Evolutionary conservation across 1,140 invertebrate species (phyloP), one percentile per base, ranked within the genome.

Genomic region (Aplysia californica): DNA sequence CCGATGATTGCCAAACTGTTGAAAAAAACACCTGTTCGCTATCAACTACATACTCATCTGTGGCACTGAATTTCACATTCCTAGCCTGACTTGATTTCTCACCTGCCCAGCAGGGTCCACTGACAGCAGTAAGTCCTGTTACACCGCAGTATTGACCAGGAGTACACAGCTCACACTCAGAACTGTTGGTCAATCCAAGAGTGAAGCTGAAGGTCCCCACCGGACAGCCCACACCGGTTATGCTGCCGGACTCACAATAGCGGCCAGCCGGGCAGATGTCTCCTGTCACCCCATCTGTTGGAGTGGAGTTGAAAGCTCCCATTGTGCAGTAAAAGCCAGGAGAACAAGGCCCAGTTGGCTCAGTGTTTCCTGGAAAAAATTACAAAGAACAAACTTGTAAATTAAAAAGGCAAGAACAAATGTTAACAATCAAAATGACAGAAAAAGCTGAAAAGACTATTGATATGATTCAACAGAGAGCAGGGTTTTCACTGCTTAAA

Each of bases 221-320:
- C 29, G 84, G 86, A 78, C 87, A 89, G 3, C 81, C 82, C 10
- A 56, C 67, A 20, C 87, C 87, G 5, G 79, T 80, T 2, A 84
- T 77, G 75, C 83, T 88, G 31, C 87, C 87, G 15, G 69, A 58
- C 4, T 66, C 55, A 78, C 87, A 89, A 79, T 82, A 89, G 0
- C 70, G 68, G 1, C 87, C 87, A n/a, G 80, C 74, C 18, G 87
- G 86, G 75, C 87, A 89, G 64, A 88, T 84, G 65, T 87, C 76
- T 21, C 85, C 85, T 10, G 82, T 87, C 15, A 69, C 64, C 38
- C 85, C 84, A 75, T 88, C 87, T 33, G 81, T 82, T 4, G 85
- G 85, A 18, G 82, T 87, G 68, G 85, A 75, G 26, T 78, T 85
- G 75, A 79, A 79, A 18, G 87, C 87, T 23, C 82, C 78, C 1